Evolutionary conservation across 2,113 vertebrate species (phyloP).

Genomic region (Azemiops feae): DNA sequence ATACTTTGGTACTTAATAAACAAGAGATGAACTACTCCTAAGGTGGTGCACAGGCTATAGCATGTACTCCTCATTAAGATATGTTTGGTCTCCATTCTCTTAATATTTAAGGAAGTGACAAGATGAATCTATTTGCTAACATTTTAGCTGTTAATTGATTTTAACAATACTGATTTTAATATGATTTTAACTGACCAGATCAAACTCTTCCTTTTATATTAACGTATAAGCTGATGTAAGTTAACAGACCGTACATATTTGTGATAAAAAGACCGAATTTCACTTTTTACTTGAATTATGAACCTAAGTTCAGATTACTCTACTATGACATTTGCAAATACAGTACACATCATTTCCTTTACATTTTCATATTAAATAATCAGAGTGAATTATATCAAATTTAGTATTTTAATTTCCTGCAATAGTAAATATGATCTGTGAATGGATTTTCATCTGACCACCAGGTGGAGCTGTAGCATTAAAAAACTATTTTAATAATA

Average conservation of each 20-base stretch:
- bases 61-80: background rate
- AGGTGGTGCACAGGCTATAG: background rate
- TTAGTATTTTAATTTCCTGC: background rate
- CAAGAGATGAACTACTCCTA: background rate
- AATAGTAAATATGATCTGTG: background rate
- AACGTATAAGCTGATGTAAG: background rate
- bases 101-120: background rate
- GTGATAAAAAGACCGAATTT: background rate
- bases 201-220: background rate
- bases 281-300: background rate
- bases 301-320: background rate
- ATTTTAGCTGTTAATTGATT: background rate
- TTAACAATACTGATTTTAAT: background rate
- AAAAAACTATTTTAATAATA: background rate
- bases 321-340: background rate
- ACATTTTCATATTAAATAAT: background rate
- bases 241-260: background rate
- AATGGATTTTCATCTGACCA: background rate
- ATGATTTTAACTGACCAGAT: background rate
- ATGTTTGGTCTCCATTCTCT: background rate
- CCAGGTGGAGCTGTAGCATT: constrained; percentile 52
- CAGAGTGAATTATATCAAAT: background rate
- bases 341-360: background rate
- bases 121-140: background rate
- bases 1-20: background rate